Evolutionary conservation across 2,113 vertebrate genomes (phyloP), one percentile per base, ranked within the genome.

Genomic region (Ammodytes marinus): DNA sequence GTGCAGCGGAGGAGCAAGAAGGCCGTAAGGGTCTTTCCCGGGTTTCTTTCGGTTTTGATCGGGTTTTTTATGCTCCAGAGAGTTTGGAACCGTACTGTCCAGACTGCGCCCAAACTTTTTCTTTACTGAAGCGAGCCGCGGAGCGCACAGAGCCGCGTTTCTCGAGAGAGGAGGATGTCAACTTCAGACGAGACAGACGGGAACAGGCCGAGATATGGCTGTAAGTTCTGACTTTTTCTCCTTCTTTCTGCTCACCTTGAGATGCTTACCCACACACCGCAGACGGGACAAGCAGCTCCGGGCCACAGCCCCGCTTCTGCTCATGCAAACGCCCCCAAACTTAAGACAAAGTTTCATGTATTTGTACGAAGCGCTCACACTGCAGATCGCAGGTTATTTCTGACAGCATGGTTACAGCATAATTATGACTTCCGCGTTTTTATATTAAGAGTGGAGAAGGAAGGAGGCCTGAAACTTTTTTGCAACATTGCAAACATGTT

Each of bases 151-250:
- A 77, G 79, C 39, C 79, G 82, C 46, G 69, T 73, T 85, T 84
- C 78, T 84, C 64, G 42, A 76, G 67, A 74, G 50, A 43, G 37
- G 81, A 91, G 82, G 86, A 96, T 96, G 95, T 96, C 95, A 89
- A 80, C 92, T 88, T 95, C 95, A 77, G 95, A 96, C 52, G 95
- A 96, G n/a, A 40, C 86, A n/a, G 95, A 96, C 93, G 95, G 93
- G 61, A 64, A 80, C 63, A 91, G 95, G 85, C 94, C 95, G 11
- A 91, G 95, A 86, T 96, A 96, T 84, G 95, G 95, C 82, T 96
- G 95, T 96, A 92, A 96, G 95, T 93, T 69, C 8, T 40, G 8
- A 52, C 54, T 53, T 9, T 49, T 69, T n/a, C n/a, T n/a, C 19
- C 27, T 35, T 47, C 14, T 2, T 15, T 7, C 17, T 64, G 74